Percentiles rank a stretch among this genome's conserved stretches.
phyloP scores from a whole-genome alignment of 2,797 vertebrate species.

The Sebastolobus altivelis region DNA sequence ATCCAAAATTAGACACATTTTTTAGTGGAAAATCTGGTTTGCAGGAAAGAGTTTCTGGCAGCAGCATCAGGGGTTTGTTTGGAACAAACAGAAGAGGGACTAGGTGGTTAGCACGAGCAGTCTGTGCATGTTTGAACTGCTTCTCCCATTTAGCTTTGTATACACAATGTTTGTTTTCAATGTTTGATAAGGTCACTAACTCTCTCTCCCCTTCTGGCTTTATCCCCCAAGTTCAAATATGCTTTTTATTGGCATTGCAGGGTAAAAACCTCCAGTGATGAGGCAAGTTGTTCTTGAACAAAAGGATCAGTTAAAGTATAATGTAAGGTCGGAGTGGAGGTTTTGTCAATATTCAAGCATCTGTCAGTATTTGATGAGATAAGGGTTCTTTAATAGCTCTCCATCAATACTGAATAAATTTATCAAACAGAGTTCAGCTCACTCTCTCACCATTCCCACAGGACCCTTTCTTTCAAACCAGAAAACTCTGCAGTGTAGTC shows the following conservation, averaged over 20 bases:
- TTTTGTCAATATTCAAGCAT: constrained; percentile 16
- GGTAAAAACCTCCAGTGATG: background rate
- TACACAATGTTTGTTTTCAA: constrained; percentile 38
- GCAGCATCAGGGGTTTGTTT: constrained; percentile 37
- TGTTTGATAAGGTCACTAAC: constrained; percentile 22
- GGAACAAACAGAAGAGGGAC: constrained; percentile 34
- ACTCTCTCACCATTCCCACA: constrained; percentile 33
- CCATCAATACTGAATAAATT: constrained; percentile 36
- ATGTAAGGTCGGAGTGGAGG: background rate
- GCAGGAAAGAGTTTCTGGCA: constrained; percentile 11
- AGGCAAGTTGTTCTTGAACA: constrained; percentile 18
- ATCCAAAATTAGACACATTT: constrained; percentile 1
- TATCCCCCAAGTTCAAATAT: constrained; percentile 19
- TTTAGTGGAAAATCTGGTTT: background rate
- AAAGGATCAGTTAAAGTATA: constrained; percentile 20
- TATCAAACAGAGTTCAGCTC: constrained; percentile 45
- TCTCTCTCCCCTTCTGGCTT: background rate
- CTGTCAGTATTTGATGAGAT: constrained; percentile 38
- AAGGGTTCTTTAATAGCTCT: constrained; percentile 9
- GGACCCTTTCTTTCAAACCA: constrained; percentile 41
- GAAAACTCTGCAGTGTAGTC: constrained; percentile 47
- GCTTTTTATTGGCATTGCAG: constrained; percentile 11
- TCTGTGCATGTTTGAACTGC: constrained; percentile 47
- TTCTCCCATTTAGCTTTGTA: constrained; percentile 43
- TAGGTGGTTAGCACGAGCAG: constrained; percentile 23